Conservation (phyloP, 2,113 vertebrate species). For the Corynorhinus townsendii region DNA sequence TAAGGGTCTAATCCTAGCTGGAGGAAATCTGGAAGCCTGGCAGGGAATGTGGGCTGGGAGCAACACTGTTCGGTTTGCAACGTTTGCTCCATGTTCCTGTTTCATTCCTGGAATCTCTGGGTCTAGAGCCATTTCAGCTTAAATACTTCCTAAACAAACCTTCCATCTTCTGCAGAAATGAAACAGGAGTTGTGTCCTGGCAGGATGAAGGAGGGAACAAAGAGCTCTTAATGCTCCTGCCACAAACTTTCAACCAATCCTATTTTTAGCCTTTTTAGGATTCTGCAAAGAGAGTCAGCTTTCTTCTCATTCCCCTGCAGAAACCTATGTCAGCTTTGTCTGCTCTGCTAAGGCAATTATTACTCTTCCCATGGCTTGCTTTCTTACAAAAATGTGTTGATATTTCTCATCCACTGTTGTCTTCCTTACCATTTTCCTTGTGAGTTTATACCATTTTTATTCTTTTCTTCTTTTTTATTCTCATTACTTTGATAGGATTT, state of each 20-base stretch:
- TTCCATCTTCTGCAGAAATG: not conserved
- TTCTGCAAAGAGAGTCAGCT: not conserved
- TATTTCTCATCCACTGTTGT: conserved; percentile 19
- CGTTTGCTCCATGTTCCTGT: not conserved
- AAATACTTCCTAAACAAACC: not conserved
- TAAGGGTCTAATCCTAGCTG: not conserved
- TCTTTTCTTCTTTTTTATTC: not conserved
- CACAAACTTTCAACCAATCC: not conserved
- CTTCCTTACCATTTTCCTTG: conserved; percentile 8
- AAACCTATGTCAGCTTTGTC: not conserved
- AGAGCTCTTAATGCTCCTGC: not conserved
- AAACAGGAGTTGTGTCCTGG: not conserved
- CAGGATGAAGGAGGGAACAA: not conserved
- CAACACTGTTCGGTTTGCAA: not conserved
- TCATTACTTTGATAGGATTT: conserved; percentile 40
- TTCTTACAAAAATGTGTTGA: conserved; percentile 11
- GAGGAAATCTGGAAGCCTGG: not conserved
- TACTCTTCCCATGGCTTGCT: not conserved
- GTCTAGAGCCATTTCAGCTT: not conserved
- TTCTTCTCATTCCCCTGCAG: not conserved
- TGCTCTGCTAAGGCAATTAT: not conserved
- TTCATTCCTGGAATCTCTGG: not conserved
- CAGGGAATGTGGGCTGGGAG: not conserved
- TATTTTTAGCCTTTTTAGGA: not conserved
- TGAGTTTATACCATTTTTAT: conserved; percentile 3